phyloP scores from a whole-genome alignment of 2,888 invertebrate species.

The Corbicula japonica region DNA sequence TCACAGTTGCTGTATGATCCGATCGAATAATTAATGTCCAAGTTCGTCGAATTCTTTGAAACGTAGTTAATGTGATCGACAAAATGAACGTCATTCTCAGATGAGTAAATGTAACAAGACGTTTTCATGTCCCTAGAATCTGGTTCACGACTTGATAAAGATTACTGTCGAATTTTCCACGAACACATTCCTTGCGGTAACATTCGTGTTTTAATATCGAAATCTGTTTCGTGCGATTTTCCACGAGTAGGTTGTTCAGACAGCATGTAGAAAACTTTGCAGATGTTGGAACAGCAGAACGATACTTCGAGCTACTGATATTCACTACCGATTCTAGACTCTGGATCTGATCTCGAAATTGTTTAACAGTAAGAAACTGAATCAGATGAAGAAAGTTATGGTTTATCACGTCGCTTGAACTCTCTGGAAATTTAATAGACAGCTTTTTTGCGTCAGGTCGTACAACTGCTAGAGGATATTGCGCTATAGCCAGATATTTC shows the following conservation, averaged over 20 bases:
- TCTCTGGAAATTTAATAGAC: neutral
- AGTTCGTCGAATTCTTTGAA: neutral
- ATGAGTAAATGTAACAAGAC: slow-evolving; percentile 1
- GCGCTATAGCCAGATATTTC: slow-evolving; percentile 10
- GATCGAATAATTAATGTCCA: neutral
- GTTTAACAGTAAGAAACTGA: slow-evolving; percentile 9
- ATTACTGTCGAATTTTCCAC: slow-evolving; percentile 4
- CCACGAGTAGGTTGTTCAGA: slow-evolving; percentile 13
- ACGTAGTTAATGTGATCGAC: neutral
- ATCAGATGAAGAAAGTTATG: slow-evolving; percentile 2
- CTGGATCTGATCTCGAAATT: neutral
- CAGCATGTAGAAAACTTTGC: slow-evolving; percentile 3
- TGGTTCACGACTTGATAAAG: slow-evolving; percentile 5
- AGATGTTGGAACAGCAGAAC: neutral
- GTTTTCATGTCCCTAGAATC: neutral
- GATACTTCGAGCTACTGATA: neutral
- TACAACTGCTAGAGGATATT: neutral
- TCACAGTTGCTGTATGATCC: neutral
- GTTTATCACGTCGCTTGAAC: neutral
- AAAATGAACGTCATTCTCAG: neutral
- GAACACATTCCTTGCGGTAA: neutral
- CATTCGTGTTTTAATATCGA: slow-evolving; percentile 19
- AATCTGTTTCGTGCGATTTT: slow-evolving; percentile 10
- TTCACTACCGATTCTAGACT: neutral
- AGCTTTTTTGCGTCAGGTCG: slow-evolving; percentile 1